Base-by-base conservation (phyloP, 2,113 vertebrate species). In the Andinoacara biseriatus region DNA sequence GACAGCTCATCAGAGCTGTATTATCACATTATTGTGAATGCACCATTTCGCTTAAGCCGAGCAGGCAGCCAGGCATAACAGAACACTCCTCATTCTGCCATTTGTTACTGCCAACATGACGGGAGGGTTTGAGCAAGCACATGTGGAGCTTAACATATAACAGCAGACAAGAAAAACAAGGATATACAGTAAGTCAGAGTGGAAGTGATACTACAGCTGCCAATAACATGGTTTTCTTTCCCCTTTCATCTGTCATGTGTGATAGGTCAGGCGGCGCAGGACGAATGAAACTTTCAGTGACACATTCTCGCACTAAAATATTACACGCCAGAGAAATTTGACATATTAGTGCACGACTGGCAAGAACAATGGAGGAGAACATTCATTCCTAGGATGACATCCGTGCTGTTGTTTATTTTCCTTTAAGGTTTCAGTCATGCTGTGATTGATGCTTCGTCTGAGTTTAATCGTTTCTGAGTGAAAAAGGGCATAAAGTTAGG, bases 1-100 rank as follows among this genome's bases (percentile, higher is more conserved):
- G 88, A 75, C 86, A 86, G 80, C 80, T 88, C 82, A 86, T 91
- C 88, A 90, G 40, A 59, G 84, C 33, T 6, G 65, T 18, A 74
- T 90, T 87, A 89, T 84, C 20, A 24, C 35, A 58, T 83, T 77
- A 87, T 65, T 76, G 56, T 18, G 17, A 86, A 78, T 2, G 52
- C 74, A 43, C 24, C 61, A 43, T 80, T 87, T 76, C 60, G 85
- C 74, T 89, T 65, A 76, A 86, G 85, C 76, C 78, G 72, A 69
- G 74, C 77, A 63, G 62, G 65, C 86, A 88, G 84, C 74, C 80
- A n/a, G 3, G 54, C 83, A 60, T 22, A 75, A 83, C 78, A 20
- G 79, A 82, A 67, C 13, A 58, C 82, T 82, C 76, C 84, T 74
- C 67, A 31, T 62, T 56, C 69, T 38, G 65, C 77, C 38, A 54